Evolutionary conservation across 2,797 vertebrate species (phyloP), one percentile per base, ranked within the genome.

Genomic region (Enteromius thamalakanensis): DNA sequence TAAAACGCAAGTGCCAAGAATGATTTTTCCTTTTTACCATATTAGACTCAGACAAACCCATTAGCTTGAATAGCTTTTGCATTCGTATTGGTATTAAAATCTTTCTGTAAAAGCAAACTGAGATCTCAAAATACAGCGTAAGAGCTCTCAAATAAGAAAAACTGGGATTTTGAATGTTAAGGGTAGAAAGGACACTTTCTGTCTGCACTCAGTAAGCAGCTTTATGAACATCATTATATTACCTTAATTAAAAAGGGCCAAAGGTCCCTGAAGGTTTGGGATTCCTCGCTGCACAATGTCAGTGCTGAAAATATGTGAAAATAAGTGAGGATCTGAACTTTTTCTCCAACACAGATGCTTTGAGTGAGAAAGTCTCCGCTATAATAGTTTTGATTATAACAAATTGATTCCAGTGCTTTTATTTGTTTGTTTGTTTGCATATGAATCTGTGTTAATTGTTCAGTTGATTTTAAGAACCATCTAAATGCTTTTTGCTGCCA

Each of bases 341-440:
- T 68, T 53, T 55, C 29, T 67, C 6, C 2, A 15, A 67, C 29
- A 51, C 21, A 11, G 3, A 69, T 29, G 47, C 21, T 68, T 68
- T 67, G 21, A 79, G 17, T 23, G 19, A 67, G 29, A 65, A 51
- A 26, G 23, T 55, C 29, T n/a, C 11, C 3, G 21, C 17, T 53
- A 14, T 34, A 74, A 21, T 72, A 21, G 42, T 21, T 65, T 23
- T 79, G 58, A 65, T 45, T 29, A 62, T 42, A 21, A 32, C 75
- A 32, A 78, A 65, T 68, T 34, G 45, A 51, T 58, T 69, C 55
- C 23, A 23, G 10, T 58, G n/a, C 8, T 23, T 29, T 29, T 45
- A 14, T 64, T 79, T 69, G n/a, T 69, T 64, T 76, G 55, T 47
- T 64, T 76, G 49, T 55, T 37, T 51, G 47, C n/a, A 14, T 60